Base-by-base conservation (phyloP, 2,888 invertebrate species). In the Lepetodrilus schrolli region DNA sequence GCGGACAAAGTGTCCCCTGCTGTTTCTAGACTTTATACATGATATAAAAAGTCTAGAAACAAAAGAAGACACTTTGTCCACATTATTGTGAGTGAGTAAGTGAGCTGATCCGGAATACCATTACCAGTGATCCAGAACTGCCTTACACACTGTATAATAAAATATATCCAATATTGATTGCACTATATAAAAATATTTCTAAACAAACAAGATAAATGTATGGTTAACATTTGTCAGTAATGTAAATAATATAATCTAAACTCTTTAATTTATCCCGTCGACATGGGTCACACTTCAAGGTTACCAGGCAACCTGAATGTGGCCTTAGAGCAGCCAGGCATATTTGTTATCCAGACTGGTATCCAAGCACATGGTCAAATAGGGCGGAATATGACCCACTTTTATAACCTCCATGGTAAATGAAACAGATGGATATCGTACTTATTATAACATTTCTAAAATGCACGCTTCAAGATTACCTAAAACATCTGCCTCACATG, bases 261-360 rank as follows among this genome's bases (percentile, higher is more conserved):
- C 20, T 8, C 66, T 23, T 20, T 4, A 23, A 13, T 51, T 26
- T n/a, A n/a, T n/a, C n/a, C n/a, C n/a, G n/a, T n/a, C 37, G 23
- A 23, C 37, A n/a, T 8, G 47, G 38, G 68, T 66, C 65, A 69
- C 70, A 69, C 72, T 75, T 72, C 38, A 58, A 48, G 51, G 75
- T 75, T 69, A 75, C 75, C 51, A 75, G 47, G 75, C 75, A 75
- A 75, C 75, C 69, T 58, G 72, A 65, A 36, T 69, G 69, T 51
- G 58, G 75, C 72, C 72, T 69, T 72, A 69, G 75, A 69, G 72
- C 71, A 72, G 58, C 38, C 48, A 34, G 48, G 72, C 75, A 66
- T 75, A 72, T 68, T 75, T 75, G 47, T 65, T 58, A 72, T 72
- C 70, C 68, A 66, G 49, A 30, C 48, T 47, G 37, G 69, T 69